Evolutionary conservation across 2,797 vertebrate species (phyloP).

Genomic region (Philypnodon macrostomus): DNA sequence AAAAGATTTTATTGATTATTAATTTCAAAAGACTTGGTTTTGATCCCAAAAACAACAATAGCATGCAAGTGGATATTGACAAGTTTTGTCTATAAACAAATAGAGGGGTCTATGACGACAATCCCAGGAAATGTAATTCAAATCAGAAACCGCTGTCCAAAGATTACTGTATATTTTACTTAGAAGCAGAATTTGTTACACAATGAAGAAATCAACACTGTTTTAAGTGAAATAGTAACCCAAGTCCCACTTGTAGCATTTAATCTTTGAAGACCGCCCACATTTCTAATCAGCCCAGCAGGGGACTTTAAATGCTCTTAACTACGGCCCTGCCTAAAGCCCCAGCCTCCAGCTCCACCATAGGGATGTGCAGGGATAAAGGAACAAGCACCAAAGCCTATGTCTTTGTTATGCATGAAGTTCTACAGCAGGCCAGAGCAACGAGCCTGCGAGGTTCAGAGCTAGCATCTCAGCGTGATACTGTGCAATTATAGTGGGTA

Average conservation of each 20-base stretch:
- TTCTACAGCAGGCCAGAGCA: neutral
- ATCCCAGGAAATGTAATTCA: constrained; percentile 3
- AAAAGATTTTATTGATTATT: neutral
- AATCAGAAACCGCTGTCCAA: constrained; percentile 7
- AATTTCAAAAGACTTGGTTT: neutral
- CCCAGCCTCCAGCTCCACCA: constrained; percentile 16
- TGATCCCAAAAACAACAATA: neutral
- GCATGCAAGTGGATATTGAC: neutral
- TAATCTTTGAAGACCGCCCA: constrained; percentile 39
- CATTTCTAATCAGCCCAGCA: constrained; percentile 43
- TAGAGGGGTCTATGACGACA: neutral
- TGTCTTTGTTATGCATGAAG: constrained; percentile 23
- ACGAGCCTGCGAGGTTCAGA: neutral
- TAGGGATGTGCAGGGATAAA: neutral
- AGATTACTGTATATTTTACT: neutral
- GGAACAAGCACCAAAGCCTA: neutral
- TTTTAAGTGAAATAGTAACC: constrained; percentile 22
- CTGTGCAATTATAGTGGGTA: neutral
- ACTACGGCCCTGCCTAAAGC: constrained; percentile 35
- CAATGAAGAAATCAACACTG: neutral
- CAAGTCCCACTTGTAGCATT: constrained; percentile 23
- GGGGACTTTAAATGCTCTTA: constrained; percentile 41
- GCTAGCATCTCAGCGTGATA: neutral
- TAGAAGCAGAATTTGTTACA: neutral
- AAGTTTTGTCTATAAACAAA: neutral